These are phyloP conservation scores for Enteromius paludinosus DNA, from an alignment of 2,797 vertebrate species.

Conservation along the genomic window DNA sequence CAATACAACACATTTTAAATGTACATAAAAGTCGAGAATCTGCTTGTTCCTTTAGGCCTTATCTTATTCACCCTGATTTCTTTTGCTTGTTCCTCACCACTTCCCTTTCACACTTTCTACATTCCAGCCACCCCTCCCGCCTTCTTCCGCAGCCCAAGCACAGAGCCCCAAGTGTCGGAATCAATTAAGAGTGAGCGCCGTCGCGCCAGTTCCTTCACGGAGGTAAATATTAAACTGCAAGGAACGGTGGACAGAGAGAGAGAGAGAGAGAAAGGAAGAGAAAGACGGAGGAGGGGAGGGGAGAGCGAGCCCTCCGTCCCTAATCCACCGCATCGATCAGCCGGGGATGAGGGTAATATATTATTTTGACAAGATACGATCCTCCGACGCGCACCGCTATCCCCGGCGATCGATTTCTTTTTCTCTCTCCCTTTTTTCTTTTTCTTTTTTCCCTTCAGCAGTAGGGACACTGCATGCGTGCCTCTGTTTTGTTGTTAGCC, in stretches of 20 bases:
- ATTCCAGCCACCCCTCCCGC: conserved; percentile 39
- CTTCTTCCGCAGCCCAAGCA: conserved; percentile 77
- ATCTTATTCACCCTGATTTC: conserved; percentile 43
- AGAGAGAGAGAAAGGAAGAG: conserved; percentile 42
- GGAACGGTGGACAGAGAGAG: conserved; percentile 70
- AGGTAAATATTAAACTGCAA: conserved; percentile 90
- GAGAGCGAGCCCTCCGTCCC: conserved; percentile 82
- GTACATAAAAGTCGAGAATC: background rate
- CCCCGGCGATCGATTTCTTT: conserved; percentile 92
- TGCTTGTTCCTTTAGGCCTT: background rate
- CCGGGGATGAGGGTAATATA: conserved; percentile 98
- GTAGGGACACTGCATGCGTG: conserved; percentile 70
- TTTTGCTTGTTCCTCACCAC: conserved; percentile 59
- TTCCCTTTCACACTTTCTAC: conserved; percentile 62
- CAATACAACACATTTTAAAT: background rate
- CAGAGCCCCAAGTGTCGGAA: conserved; percentile 87
- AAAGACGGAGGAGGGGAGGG: conserved; percentile 38
- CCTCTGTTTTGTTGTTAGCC: conserved; percentile 62
- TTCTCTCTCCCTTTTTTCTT: conserved; percentile 77
- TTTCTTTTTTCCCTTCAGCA: conserved; percentile 78
- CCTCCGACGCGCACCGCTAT: conserved; percentile 91
- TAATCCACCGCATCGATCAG: conserved; percentile 98
- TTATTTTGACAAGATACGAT: conserved; percentile 99
- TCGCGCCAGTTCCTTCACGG: conserved; percentile 83
- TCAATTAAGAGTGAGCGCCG: conserved; percentile 88